Evolutionary conservation across 30 jellyfish, hydroid and myxozoan genomes (phyloP).

Genomic region (Chironex yamaguchii): DNA sequence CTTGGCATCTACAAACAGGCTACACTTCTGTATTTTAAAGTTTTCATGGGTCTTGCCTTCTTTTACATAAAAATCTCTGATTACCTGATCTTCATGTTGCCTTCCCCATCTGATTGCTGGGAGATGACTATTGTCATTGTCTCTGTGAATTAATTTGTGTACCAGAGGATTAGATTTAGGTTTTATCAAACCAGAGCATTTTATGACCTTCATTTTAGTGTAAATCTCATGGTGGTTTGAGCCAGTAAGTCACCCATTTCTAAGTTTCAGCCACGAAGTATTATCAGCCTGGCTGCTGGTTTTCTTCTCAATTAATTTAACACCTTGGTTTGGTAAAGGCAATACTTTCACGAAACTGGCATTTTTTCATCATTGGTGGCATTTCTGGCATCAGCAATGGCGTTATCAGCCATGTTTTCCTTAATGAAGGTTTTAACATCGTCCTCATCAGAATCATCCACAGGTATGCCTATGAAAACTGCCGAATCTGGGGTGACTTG

Average conservation of each 20-base stretch:
- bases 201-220: neutral
- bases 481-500: too few species aligned
- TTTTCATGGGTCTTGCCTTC: constrained; percentile 11
- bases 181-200: neutral
- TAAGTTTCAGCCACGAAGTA: constrained; percentile 1
- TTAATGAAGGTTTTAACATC: too few species aligned
- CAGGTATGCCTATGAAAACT: too few species aligned
- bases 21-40: constrained; percentile 21
- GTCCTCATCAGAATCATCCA: too few species aligned
- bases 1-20: constrained; percentile 7
- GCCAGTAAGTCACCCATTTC: constrained; percentile 8
- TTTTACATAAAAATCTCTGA: constrained; percentile 11
- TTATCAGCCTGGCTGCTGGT: constrained; percentile 6
- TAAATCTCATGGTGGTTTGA: neutral
- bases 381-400: too few species aligned
- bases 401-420: too few species aligned
- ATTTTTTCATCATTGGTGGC: too few species aligned
- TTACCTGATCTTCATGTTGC: constrained; percentile 34
- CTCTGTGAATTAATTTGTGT: neutral
- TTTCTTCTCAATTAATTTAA: neutral
- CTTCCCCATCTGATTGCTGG: constrained; percentile 31
- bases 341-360: neutral
- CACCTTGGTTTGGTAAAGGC: neutral
- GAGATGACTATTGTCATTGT: neutral
- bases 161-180: neutral